Conservation (phyloP, 2,888 invertebrate species). For the Drosophila demipolita region DNA sequence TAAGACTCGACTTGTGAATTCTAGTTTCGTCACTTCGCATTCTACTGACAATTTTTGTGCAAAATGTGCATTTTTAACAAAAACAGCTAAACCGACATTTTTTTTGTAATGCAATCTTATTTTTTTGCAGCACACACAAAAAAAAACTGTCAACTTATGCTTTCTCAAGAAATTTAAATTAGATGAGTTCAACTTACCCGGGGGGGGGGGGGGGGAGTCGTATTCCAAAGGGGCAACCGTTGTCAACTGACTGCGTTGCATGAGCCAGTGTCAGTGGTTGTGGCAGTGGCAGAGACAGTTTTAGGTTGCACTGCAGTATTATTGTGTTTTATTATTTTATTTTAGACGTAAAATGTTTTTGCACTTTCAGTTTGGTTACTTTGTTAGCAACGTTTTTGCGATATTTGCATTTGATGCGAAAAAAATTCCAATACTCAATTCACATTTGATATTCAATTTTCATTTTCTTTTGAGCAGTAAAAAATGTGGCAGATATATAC, state of each 20-base stretch:
- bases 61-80: conserved; percentile 19
- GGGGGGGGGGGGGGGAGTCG: not conserved
- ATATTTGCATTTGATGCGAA: conserved; percentile 2
- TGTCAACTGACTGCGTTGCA: conserved; percentile 41
- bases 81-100: conserved; percentile 15
- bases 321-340: not conserved
- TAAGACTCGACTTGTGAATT: not conserved
- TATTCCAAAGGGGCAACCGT: not conserved
- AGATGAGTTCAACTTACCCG: conserved; percentile 8
- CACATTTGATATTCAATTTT: conserved; percentile 41
- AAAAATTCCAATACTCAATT: conserved; percentile 14
- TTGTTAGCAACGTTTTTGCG: conserved; percentile 24
- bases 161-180: conserved; percentile 13
- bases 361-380: conserved; percentile 16
- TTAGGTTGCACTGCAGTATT: conserved; percentile 12
- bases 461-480: conserved; percentile 8
- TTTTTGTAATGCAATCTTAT: conserved; percentile 45
- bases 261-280: conserved; percentile 4
- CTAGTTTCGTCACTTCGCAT: not conserved
- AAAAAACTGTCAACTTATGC: conserved; percentile 40
- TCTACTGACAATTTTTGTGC: not conserved
- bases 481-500: not conserved
- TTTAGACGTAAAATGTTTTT: conserved; percentile 19
- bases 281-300: conserved; percentile 1
- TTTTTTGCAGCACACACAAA: conserved; percentile 29